Conservation (phyloP, 2,888 invertebrate genomes). For the Lapara coniferarum region DNA sequence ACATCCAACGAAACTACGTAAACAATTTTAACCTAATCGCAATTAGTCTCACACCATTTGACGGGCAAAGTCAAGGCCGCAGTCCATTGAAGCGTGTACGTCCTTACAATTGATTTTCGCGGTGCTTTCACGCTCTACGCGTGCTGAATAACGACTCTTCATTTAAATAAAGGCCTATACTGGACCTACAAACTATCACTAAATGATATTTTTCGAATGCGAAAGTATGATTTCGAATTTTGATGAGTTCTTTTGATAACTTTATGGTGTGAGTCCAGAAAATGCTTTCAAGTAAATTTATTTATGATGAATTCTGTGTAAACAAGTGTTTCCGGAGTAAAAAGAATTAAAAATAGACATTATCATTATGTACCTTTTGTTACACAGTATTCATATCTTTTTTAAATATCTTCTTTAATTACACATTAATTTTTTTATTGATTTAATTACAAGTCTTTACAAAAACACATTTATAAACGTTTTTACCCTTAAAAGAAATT, state of each 20-base stretch:
- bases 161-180: constrained; percentile 11
- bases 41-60: background rate
- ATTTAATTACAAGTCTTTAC: too few species aligned
- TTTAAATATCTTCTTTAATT: too few species aligned
- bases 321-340: too few species aligned
- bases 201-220: constrained; percentile 10
- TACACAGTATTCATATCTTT: too few species aligned
- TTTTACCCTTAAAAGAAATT: too few species aligned
- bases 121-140: constrained; percentile 7
- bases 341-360: too few species aligned
- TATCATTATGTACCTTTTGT: too few species aligned
- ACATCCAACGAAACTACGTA: too few species aligned
- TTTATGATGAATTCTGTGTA: too few species aligned
- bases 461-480: too few species aligned
- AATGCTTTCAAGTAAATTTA: background rate
- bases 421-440: too few species aligned
- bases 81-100: constrained; percentile 19
- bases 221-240: constrained; percentile 17
- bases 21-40: too few species aligned
- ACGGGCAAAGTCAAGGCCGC: constrained; percentile 33
- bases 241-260: background rate
- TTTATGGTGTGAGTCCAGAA: background rate
- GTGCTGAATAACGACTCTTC: constrained; percentile 8
- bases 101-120: constrained; percentile 20
- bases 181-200: background rate